These are phyloP conservation scores for Coranthus polyacanthus DNA, from an alignment of 2,797 vertebrate genomes.

Conservation along the genomic window DNA sequence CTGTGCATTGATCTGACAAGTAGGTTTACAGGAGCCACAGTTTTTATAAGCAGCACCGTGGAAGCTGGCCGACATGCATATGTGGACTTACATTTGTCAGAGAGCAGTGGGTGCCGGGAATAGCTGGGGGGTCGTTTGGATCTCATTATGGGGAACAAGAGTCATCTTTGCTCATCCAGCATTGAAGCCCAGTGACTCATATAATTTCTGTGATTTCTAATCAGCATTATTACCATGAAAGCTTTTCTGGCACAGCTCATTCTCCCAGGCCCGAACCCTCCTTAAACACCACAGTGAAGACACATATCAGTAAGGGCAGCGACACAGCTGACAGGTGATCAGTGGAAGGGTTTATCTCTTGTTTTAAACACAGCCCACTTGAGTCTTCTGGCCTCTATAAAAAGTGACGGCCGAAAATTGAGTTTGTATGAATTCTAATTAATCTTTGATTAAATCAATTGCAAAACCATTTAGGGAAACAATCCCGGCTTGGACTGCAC, in stretches of 20 bases:
- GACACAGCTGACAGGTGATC: constrained; percentile 51
- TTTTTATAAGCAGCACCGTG: constrained; percentile 4
- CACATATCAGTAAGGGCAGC: constrained; percentile 46
- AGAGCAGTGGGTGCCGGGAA: constrained; percentile 43
- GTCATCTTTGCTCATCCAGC: constrained; percentile 38
- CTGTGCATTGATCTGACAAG: not conserved
- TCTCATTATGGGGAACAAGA: constrained; percentile 59
- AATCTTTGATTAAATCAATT: constrained; percentile 29
- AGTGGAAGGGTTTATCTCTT: constrained; percentile 40
- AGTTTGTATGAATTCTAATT: constrained; percentile 30
- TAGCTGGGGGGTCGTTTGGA: constrained; percentile 44
- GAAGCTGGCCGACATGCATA: constrained; percentile 3
- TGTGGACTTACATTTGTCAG: constrained; percentile 12
- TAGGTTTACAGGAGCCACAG: not conserved
- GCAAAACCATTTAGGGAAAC: constrained; percentile 22
- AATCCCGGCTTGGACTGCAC: not conserved
- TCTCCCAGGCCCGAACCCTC: constrained; percentile 36
- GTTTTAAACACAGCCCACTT: constrained; percentile 5
- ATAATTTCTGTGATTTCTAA: constrained; percentile 52
- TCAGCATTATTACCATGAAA: constrained; percentile 71
- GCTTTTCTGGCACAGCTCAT: constrained; percentile 71
- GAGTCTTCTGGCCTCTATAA: constrained; percentile 18
- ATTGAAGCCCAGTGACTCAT: constrained; percentile 42
- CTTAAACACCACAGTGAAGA: constrained; percentile 37
- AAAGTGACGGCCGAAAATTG: constrained; percentile 15